Evolutionary conservation across 2,797 vertebrate genomes (phyloP).

Genomic region (Anas flavirostris): DNA sequence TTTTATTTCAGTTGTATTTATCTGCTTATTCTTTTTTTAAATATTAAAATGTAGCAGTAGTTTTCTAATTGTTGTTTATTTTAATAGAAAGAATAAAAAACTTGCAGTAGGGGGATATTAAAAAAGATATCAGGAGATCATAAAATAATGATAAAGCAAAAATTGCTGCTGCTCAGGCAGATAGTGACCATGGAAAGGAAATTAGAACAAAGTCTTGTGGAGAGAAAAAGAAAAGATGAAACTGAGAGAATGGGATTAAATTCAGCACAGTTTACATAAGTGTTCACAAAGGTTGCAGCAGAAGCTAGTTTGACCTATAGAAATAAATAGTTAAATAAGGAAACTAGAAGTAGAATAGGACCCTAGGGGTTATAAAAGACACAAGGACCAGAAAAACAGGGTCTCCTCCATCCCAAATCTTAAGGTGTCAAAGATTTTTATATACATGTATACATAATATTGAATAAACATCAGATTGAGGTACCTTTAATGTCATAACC

Average conservation of each 20-base stretch:
- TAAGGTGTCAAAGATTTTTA: neutral
- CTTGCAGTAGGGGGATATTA: slow-evolving; percentile 25
- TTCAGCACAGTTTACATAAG: neutral
- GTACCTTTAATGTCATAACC: neutral
- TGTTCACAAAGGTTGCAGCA: neutral
- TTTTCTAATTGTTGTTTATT: slow-evolving; percentile 11
- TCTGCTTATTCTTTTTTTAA: neutral
- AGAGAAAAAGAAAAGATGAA: neutral
- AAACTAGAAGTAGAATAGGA: neutral
- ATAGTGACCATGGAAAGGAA: slow-evolving; percentile 8
- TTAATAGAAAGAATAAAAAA: neutral
- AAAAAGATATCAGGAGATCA: slow-evolving; percentile 36
- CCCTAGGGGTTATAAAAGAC: neutral
- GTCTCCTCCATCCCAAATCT: neutral
- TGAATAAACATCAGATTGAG: neutral
- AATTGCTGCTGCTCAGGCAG: neutral
- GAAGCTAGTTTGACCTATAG: neutral
- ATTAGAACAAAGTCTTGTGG: neutral
- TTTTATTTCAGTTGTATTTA: neutral
- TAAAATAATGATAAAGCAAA: slow-evolving; percentile 17
- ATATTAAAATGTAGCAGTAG: neutral
- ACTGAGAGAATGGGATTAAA: neutral
- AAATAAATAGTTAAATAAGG: neutral
- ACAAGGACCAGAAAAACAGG: neutral
- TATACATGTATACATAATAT: neutral